Evolutionary conservation across 1,140 invertebrate species (phyloP), one percentile per base, ranked within the genome.

Genomic region (Drosophila punjabiensis): DNA sequence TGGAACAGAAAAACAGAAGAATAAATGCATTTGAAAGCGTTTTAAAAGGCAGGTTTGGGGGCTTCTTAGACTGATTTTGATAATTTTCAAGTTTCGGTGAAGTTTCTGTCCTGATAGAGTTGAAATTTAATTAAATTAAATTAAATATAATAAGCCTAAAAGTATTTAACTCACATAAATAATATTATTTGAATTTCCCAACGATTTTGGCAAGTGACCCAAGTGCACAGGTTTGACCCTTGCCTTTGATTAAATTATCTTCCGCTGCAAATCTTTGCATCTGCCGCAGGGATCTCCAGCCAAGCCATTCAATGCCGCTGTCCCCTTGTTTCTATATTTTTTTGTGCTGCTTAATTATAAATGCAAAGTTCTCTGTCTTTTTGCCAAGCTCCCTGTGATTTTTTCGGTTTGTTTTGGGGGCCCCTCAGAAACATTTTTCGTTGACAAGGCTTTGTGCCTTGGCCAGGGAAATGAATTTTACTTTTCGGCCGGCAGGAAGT

Each of bases 401-500:
- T 59, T 60, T 82, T 81, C 71, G 71, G 71, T 77, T 67, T 76
- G 74, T 82, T 87, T 77, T 77, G 48, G 74, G 63, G 74, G n/a
- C n/a, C 47, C 30, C 30, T 30, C 68, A 56, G 58, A 62, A 77
- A 63, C 50, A 80, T 59, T 83, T 83, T 80, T 81, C 68, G 70
- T 89, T 76, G 85, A 88, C 84, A 89, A 64, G 81, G 73, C 85
- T 89, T 88, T 88, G 85, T 89, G 80, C 77, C 59, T 39, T 61
- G 66, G 86, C 70, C 79, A 69, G 81, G 86, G 82, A 89, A 89
- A 89, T 90, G 86, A 90, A 90, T 89, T 81, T 80, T 80, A 74
- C 59, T 74, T 70, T 89, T 88, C 77, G 65, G 84, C 85, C 81
- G 81, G 77, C 84, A 88, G 84, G 84, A 88, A 88, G 71, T 89